These are phyloP conservation scores for Zootoca vivipara DNA, from an alignment of 2,113 vertebrate genomes.

Conservation along the genomic window DNA sequence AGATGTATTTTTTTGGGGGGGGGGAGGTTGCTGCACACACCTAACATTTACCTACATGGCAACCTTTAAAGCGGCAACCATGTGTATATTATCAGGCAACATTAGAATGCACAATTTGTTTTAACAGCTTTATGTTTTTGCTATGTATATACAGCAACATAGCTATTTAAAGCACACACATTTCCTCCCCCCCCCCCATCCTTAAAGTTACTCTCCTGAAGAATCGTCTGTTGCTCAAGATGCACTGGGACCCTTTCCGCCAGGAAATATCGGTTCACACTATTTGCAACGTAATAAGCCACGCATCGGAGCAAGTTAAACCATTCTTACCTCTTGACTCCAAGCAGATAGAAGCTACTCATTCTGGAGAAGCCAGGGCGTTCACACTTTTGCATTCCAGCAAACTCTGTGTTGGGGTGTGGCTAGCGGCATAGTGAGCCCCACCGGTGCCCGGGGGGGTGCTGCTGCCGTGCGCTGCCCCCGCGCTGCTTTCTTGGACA, in stretches of 20 bases:
- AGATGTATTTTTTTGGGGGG: too few species aligned
- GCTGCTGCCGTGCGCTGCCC: too few species aligned
- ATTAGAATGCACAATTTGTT: neutral
- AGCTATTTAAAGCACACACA: neutral
- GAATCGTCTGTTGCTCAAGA: neutral
- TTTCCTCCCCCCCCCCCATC: neutral
- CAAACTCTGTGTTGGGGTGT: too few species aligned
- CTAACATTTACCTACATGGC: neutral
- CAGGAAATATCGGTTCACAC: neutral
- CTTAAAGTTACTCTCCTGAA: neutral
- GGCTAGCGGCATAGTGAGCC: too few species aligned
- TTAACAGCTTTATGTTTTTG: neutral
- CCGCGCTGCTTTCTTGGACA: too few species aligned
- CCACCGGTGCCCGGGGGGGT: too few species aligned
- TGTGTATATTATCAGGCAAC: neutral
- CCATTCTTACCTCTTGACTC: neutral
- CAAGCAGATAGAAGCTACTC: neutral
- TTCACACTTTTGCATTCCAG: too few species aligned
- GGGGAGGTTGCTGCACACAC: too few species aligned
- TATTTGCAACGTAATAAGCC: neutral
- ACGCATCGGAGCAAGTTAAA: too few species aligned
- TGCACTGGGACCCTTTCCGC: neutral
- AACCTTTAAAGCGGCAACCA: neutral
- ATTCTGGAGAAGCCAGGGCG: too few species aligned
- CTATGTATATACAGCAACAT: neutral